phyloP scores from a whole-genome alignment of 2,888 invertebrate species.

The Sepioteuthis lessoniana region DNA sequence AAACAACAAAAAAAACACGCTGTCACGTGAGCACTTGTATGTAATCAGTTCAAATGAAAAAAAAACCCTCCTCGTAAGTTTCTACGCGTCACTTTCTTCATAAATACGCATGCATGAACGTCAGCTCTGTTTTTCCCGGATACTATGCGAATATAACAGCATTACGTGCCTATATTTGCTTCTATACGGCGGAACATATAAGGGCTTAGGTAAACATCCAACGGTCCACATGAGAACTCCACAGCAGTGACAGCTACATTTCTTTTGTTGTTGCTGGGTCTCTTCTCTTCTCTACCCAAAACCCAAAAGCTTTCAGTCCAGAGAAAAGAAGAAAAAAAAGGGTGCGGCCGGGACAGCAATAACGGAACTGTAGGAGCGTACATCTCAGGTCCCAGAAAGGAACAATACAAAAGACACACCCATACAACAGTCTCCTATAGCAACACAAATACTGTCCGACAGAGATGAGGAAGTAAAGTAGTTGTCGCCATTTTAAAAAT shows the following conservation, averaged over 20 bases:
- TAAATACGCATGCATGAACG: too few relatives aligned
- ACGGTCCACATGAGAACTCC: not conserved
- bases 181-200: not conserved
- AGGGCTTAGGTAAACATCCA: constrained; percentile 11
- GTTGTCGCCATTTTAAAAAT: not conserved
- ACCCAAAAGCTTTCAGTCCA: constrained; percentile 25
- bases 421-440: not conserved
- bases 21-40: too few relatives aligned
- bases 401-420: not conserved
- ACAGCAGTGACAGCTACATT: not conserved
- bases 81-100: too few relatives aligned
- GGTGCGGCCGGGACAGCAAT: not conserved
- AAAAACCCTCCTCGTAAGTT: too few relatives aligned
- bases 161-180: not conserved
- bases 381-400: not conserved
- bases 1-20: too few relatives aligned
- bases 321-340: not conserved
- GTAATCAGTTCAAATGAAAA: too few relatives aligned
- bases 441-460: not conserved
- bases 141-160: not conserved
- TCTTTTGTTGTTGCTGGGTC: not conserved
- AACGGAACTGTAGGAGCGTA: not conserved
- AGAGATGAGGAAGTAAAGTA: not conserved
- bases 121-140: too few relatives aligned
- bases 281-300: not conserved